A percentile compares a stretch with the other conserved stretches of the same genome.
phyloP scores from a whole-genome alignment of 1,140 invertebrate species.

The Drosophila lacertosa region DNA sequence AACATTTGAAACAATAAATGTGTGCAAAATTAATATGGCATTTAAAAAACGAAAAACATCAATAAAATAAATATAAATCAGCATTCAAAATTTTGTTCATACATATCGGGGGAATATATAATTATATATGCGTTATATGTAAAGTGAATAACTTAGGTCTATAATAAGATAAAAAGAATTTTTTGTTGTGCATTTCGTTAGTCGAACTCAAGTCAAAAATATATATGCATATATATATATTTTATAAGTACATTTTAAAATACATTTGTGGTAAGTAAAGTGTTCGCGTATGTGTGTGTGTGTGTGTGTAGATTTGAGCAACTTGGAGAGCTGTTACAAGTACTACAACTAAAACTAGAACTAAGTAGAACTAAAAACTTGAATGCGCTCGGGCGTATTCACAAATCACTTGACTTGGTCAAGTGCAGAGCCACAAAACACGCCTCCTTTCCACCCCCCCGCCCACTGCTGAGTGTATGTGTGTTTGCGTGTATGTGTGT shows the following conservation, averaged over 20 bases:
- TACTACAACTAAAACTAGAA: conserved; percentile 50
- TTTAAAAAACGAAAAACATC: conserved; percentile 59
- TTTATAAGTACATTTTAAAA: conserved; percentile 49
- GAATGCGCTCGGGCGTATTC: conserved; percentile 49
- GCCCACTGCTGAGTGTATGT: conserved; percentile 3
- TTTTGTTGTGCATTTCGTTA: conserved; percentile 44
- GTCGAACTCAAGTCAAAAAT: conserved; percentile 47
- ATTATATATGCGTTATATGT: conserved; percentile 11
- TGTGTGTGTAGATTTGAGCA: conserved; percentile 70
- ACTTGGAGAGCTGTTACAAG: conserved; percentile 67
- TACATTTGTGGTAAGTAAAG: conserved; percentile 54
- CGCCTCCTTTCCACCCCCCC: conserved; percentile 10
- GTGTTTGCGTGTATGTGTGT: conserved; percentile 16
- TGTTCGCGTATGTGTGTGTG: conserved; percentile 22
- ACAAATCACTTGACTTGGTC: conserved; percentile 72
- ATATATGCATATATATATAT: conserved; percentile 20
- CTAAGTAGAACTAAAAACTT: conserved; percentile 70
- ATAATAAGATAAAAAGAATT: conserved; percentile 42
- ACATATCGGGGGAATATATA: conserved; percentile 11
- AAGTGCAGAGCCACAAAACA: conserved; percentile 63
- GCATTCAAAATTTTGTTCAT: conserved; percentile 39
- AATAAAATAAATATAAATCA: conserved; percentile 70
- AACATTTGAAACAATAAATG: conserved; percentile 58
- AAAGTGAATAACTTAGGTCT: conserved; percentile 34
- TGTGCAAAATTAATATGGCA: conserved; percentile 64